Base-by-base conservation (phyloP, 2,888 invertebrate species). In the Nebria salina region DNA sequence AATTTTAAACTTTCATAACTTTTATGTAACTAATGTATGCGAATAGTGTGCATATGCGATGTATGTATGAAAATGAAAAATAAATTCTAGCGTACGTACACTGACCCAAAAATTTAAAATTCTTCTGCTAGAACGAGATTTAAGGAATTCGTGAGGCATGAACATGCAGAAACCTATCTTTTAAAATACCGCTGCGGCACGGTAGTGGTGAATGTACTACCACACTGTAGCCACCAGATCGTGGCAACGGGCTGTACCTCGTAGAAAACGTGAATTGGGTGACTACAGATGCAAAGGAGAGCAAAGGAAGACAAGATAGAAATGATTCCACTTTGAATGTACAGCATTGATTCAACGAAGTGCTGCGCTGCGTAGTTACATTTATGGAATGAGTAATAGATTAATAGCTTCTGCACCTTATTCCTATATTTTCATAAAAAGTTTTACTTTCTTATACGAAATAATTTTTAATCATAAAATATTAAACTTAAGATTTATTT, bases 131-230 rank as follows among this genome's bases (percentile, higher is more conserved):
- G 54, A 54, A 54, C 54, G 54, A 13, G 54, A 54, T 54, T 54
- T 54, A 54, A 54, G 13, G 54, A 54, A 54, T 54, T 54, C 54
- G 54, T 54, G 54, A 54, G 54, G 54, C 54, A 54, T 54, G 54
- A 54, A 54, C 54, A 54, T 54, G 54, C 54, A 54, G 54, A 54
- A 54, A 54, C 54, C 54, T 54, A 54, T 54, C 54, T 54, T 54
- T 54, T 54, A 54, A 54, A 54, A 54, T 54, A 54, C 54, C 54
- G 54, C 2, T 8, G 13, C 54, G 54, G 54, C 54, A 54, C 54
- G 54, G 54, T 54, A 13, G 54, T 54, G 54, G 54, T 7, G 54
- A 54, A 54, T 54, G 54, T 34, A 34, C 4, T 34, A 34, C 34
- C 34, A 5, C 34, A 5, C 34, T 34, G 34, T 34, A 34, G 5